Evolutionary conservation across 2,888 invertebrate genomes (phyloP), one percentile per base, ranked within the genome.

Genomic region (Lithophane socia): DNA sequence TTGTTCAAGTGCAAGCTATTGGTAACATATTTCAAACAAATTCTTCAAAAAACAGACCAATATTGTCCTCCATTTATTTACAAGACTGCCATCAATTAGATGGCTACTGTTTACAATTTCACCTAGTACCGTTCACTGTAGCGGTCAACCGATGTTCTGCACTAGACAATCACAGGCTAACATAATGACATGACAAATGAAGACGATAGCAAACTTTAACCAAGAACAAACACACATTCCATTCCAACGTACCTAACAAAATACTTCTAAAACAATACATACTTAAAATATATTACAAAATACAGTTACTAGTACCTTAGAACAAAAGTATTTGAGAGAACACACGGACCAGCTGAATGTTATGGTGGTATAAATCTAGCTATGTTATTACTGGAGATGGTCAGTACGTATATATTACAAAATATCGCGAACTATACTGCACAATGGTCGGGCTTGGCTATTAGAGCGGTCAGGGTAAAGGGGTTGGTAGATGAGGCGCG

Each of bases 301-400:
- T 49, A 86, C 87, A 87, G 87, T 87, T 87, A 82, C 61, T 65
- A 68, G 54, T 49, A 78, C 58, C 61, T 64, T 18, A 67, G 61
- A 67, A 77, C 82, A 75, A 75, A 79, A 82, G 69, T 78, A 77
- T 73, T 84, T 73, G 54, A 64, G 44, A 63, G 78, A 75, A 74
- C 66, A 58, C 37, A 63, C 63, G 37, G 37, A 12, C 71, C 56
- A 66, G 72, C 54, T 75, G 71, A 61, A 76, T 73, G 68, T 82
- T 79, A 86, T 58, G 44, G 37, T 61, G 77, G 79, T 70, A 87
- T 88, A 88, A 87, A 88, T 83, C 81, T 76, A 80, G 66, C 63
- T 83, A 86, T 83, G 85, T 88, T 88, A 88, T 88, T 88, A 87
- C 75, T 79, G 79, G 70, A 88, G 87, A 86, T 86, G 87, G 73